A percentile compares a stretch with the other conserved stretches of the same genome.
phyloP scores from a whole-genome alignment of 2,113 vertebrate species.

The Phaethornis superciliosus region DNA sequence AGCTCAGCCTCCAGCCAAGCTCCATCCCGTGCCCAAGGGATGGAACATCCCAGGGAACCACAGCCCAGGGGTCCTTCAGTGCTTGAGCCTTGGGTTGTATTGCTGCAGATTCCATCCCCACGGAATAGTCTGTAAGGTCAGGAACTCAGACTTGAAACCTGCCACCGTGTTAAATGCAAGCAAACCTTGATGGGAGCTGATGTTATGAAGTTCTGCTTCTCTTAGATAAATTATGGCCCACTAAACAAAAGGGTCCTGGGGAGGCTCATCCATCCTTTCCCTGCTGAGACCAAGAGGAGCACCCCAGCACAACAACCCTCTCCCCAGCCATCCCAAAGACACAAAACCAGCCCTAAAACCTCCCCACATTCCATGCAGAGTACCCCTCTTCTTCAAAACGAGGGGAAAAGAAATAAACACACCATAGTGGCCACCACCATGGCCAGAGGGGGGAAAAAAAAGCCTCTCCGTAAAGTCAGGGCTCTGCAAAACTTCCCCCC shows the following conservation, averaged over 20 bases:
- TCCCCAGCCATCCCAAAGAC: fast-evolving
- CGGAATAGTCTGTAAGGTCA: fast-evolving
- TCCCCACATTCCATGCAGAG: not conserved
- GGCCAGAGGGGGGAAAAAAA: not conserved
- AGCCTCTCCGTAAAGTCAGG: not conserved
- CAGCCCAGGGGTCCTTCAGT: fast-evolving
- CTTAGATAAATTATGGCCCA: fast-evolving
- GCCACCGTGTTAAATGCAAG: fast-evolving
- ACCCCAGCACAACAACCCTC: not conserved
- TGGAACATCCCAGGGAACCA: fast-evolving
- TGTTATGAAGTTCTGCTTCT: not conserved
- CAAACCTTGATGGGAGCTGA: not conserved
- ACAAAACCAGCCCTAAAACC: not conserved
- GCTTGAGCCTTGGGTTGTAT: not conserved
- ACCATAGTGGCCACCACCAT: fast-evolving
- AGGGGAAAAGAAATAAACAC: not conserved
- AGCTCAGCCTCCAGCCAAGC: not conserved
- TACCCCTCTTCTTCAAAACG: not conserved
- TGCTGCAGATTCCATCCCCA: not conserved
- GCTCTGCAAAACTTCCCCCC: not conserved
- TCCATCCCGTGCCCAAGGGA: not conserved
- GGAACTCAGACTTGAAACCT: not conserved
- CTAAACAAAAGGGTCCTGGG: not conserved
- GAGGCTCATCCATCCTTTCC: not conserved
- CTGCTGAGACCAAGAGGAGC: not conserved